phyloP scores from a whole-genome alignment of 2,113 vertebrate genomes.

The Amblyopsis rosae region DNA sequence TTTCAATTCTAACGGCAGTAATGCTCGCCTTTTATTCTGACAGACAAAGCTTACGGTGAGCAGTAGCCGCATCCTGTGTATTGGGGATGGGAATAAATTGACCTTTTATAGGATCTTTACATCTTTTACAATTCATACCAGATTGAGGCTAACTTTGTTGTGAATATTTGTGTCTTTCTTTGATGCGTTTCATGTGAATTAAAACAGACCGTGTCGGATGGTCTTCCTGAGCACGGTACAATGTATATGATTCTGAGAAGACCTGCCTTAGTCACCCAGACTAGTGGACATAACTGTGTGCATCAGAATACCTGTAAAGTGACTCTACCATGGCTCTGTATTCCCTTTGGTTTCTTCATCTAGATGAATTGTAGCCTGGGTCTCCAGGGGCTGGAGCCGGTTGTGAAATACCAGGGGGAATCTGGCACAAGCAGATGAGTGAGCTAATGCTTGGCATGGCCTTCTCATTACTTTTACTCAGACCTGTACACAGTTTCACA shows the following conservation, averaged over 20 bases:
- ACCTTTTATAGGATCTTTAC: constrained; percentile 24
- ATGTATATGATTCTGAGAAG: constrained; percentile 39
- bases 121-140: constrained; percentile 43
- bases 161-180: constrained; percentile 50
- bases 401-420: constrained; percentile 9
- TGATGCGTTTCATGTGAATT: constrained; percentile 52
- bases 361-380: not conserved
- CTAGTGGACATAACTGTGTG: constrained; percentile 32
- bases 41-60: constrained; percentile 13
- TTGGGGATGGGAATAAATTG: constrained; percentile 6
- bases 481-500: not conserved
- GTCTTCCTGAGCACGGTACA: constrained; percentile 5
- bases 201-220: constrained; percentile 40
- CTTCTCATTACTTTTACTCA: not conserved
- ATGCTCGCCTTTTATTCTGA: not conserved
- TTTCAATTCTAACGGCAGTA: not conserved
- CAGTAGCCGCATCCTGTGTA: constrained; percentile 20
- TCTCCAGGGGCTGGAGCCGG: not conserved
- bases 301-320: not conserved
- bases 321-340: constrained; percentile 10
- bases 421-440: not conserved
- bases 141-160: constrained; percentile 40
- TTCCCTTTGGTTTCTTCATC: constrained; percentile 1
- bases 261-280: constrained; percentile 26
- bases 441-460: constrained; percentile 29